Evolutionary conservation across 2,888 invertebrate species (phyloP), one percentile per base, ranked within the genome.

Genomic region (Eugnorisma glareosa): DNA sequence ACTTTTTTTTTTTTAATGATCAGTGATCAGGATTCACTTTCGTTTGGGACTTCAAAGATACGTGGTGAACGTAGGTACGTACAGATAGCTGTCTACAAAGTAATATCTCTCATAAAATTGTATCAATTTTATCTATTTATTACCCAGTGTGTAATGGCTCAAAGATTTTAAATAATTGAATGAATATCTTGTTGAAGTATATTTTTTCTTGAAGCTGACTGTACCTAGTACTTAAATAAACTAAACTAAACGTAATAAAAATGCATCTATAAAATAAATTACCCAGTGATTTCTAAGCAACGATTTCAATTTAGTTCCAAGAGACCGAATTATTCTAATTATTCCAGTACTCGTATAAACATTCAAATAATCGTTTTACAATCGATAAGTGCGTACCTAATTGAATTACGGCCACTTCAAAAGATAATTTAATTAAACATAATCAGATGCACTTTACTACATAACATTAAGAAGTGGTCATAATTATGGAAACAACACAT

Each of bases 391-490:
- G 67, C 54, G 67, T 61, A 24, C 31, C 74, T 75, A 84, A 81
- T 86, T 81, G 70, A 84, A 84, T 84, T 87, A 81, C 51, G 69
- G 80, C 67, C 66, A 71, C 71, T 72, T 73, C 69, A 51, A 73
- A 64, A 77, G 88, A 87, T 86, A 81, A 81, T 75, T 86, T 76
- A 87, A 82, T 84, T 77, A 64, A 73, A 88, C 31, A 57, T 77
- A 80, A 86, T 87, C 79, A 74, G 63, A 66, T 71, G 64, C 75
- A 75, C 63, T 75, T 75, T 37, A 59, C 54, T 61, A 64, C 35
- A 63, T 28, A 67, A 43, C 67, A 79, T 87, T 67, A 72, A 75
- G 61, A 72, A 80, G 31, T 64, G 80, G 61, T 67, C 37, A 73
- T 75, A 61, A 74, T 75, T 71, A 71, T 51, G 51, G 15, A 67